Percentiles rank a stretch among this genome's conserved stretches.
Conservation (phyloP, 2,888 invertebrate species). For the Netelia fuscicornis region DNA sequence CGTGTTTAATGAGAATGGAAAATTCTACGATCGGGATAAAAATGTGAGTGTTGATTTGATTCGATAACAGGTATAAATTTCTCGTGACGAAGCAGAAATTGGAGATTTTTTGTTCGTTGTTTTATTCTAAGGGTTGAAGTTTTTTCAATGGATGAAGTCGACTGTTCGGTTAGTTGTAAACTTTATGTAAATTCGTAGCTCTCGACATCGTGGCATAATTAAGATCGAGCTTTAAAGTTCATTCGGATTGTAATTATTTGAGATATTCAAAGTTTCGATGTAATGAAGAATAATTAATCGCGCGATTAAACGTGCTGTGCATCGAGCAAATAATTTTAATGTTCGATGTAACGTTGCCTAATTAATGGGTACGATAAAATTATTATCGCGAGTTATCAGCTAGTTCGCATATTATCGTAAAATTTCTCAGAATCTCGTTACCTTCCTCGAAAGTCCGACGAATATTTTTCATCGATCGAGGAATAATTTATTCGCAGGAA, state of each 20-base stretch:
- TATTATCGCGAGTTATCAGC: background rate
- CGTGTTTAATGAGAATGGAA: no score
- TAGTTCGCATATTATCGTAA: background rate
- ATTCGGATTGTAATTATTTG: background rate
- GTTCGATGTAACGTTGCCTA: background rate
- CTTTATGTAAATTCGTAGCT: no score
- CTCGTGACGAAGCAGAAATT: background rate
- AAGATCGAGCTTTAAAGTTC: no score
- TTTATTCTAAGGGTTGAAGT: conserved; percentile 8
- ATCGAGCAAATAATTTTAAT: no score
- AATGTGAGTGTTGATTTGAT: no score
- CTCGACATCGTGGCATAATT: no score
- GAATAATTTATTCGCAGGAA: background rate
- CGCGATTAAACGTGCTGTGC: background rate
- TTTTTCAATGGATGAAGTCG: background rate
- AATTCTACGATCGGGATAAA: no score
- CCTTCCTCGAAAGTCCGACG: background rate
- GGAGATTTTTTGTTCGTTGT: background rate
- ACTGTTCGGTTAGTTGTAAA: no score
- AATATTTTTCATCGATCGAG: background rate
- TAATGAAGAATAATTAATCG: conserved; percentile 1
- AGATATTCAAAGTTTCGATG: conserved; percentile 3
- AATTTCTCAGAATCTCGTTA: background rate
- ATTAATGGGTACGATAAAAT: conserved; percentile 26
- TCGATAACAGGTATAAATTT: conserved; percentile 3